Conservation (phyloP, 2,888 invertebrate genomes). For the Melanotus villosus region DNA sequence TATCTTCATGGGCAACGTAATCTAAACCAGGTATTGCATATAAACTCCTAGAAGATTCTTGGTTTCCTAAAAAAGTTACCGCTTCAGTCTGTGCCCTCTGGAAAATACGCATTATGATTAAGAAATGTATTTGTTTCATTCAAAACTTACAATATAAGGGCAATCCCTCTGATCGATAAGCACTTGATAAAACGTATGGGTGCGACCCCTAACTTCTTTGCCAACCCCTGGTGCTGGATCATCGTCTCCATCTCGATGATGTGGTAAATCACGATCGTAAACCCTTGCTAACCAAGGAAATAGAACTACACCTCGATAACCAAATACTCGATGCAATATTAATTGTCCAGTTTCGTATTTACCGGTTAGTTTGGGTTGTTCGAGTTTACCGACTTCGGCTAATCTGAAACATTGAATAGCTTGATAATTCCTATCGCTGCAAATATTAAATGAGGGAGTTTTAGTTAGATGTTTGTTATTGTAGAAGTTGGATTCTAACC, state of each 20-base stretch:
- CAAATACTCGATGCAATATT: constrained; percentile 96
- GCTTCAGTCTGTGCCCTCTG: constrained; percentile 98
- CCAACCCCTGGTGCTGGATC: constrained; percentile 71
- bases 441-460: too few relatives aligned
- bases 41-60: constrained; percentile 93
- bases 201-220: constrained; percentile 91
- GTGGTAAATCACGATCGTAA: constrained; percentile 90
- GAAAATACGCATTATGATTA: too few relatives aligned
- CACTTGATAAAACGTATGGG: constrained; percentile 97
- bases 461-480: too few relatives aligned
- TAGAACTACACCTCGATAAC: constrained; percentile 95
- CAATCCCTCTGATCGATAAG: constrained; percentile 97
- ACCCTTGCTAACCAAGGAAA: constrained; percentile 98
- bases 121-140: too few relatives aligned
- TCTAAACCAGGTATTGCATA: constrained; percentile 98
- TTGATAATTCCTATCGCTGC: too few relatives aligned
- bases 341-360: constrained; percentile 97
- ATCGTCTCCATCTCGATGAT: constrained; percentile 62
- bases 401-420: constrained; percentile 73
- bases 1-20: constrained; percentile 98
- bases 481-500: not conserved
- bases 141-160: constrained; percentile 89
- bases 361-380: constrained; percentile 87
- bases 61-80: constrained; percentile 96
- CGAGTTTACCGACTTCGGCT: constrained; percentile 94